Conservation (phyloP, 2,113 vertebrate genomes). For the Acanthisitta chloris region DNA sequence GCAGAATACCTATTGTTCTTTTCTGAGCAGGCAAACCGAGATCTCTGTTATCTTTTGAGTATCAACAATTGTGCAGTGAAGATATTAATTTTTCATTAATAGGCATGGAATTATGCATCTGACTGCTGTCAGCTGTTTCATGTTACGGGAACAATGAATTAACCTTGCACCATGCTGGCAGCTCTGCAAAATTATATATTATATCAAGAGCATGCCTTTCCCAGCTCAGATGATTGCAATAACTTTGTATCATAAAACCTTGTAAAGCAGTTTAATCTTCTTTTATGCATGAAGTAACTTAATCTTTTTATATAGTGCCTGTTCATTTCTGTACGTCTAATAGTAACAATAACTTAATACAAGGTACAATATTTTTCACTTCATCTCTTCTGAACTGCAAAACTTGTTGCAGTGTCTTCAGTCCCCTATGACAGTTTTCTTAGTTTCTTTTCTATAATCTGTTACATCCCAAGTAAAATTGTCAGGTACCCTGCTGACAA, state of each 20-base stretch:
- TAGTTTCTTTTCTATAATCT: background rate
- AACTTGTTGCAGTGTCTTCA: background rate
- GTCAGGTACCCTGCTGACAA: background rate
- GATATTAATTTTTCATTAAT: slow-evolving; percentile 39
- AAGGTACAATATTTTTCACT: background rate
- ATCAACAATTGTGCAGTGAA: slow-evolving; percentile 3
- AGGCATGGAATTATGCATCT: background rate
- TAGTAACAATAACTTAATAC: background rate
- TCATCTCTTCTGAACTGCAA: background rate
- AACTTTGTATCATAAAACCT: slow-evolving; percentile 13
- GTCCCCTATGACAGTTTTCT: background rate
- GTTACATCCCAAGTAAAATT: background rate
- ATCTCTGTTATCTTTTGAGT: slow-evolving; percentile 1
- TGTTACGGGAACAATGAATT: slow-evolving; percentile 5
- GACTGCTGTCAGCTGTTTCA: slow-evolving; percentile 4
- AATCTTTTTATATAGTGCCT: background rate
- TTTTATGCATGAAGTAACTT: background rate
- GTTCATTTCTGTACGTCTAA: background rate
- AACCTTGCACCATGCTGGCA: background rate
- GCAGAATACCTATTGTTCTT: slow-evolving; percentile 17
- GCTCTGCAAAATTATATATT: background rate
- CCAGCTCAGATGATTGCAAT: background rate
- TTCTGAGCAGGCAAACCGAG: background rate
- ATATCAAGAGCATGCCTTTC: background rate
- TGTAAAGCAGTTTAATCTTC: background rate